Conservation (phyloP, 1,140 invertebrate species). For the Theocolax elegans region DNA sequence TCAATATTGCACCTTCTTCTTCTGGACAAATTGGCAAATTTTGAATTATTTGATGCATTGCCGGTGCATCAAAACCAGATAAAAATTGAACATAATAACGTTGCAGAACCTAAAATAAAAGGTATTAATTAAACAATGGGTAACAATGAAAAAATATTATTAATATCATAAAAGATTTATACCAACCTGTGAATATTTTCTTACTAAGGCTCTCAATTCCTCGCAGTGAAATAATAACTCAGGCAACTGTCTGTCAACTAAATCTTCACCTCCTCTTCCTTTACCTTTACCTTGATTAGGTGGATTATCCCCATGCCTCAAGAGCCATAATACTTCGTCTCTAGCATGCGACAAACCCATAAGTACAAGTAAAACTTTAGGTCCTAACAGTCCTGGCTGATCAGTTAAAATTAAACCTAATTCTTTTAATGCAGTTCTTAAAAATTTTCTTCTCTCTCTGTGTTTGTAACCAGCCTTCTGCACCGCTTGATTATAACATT, state of each 20-base stretch:
- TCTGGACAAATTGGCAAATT: constrained; percentile 87
- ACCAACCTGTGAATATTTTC: constrained; percentile 90
- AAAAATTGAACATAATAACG: constrained; percentile 98
- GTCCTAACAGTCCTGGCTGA: constrained; percentile 96
- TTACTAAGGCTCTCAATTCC: constrained; percentile 90
- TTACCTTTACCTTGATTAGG: constrained; percentile 86
- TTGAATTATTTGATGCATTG: constrained; percentile 91
- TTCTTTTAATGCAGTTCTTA: constrained; percentile 95
- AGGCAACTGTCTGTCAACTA: constrained; percentile 93
- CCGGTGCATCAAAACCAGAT: constrained; percentile 93
- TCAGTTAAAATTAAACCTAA: constrained; percentile 95
- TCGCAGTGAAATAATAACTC: constrained; percentile 99
- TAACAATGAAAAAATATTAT: background rate
- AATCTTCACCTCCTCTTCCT: constrained; percentile 87
- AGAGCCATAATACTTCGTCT: constrained; percentile 97
- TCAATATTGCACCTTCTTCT: constrained; percentile 94
- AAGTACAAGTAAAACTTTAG: constrained; percentile 96
- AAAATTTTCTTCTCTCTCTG: constrained; percentile 94
- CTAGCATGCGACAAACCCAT: constrained; percentile 94
- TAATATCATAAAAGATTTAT: constrained; percentile 6
- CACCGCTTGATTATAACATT: constrained; percentile 89
- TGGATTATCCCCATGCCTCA: constrained; percentile 96
- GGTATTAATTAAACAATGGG: too few relatives aligned
- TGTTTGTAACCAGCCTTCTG: constrained; percentile 91
- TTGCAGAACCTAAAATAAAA: constrained; percentile 80